Evolutionary conservation across 2,888 invertebrate genomes (phyloP).

Genomic region (Trissolcus brochymenae): DNA sequence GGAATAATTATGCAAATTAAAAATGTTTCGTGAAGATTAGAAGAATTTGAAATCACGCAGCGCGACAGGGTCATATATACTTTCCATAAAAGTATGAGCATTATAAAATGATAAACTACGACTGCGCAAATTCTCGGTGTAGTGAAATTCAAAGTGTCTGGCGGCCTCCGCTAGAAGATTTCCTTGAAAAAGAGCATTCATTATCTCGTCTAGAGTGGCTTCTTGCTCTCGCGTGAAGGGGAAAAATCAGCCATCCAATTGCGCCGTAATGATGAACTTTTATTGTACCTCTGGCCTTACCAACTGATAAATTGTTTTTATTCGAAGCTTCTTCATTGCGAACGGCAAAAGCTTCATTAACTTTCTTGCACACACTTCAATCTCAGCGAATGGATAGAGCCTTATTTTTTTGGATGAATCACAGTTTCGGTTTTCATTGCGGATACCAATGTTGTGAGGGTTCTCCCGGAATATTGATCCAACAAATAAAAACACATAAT

Average conservation of each 20-base stretch:
- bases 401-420: constrained; percentile 23
- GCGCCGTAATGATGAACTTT: constrained; percentile 15
- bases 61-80: too few relatives aligned
- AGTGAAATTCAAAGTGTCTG: constrained; percentile 37
- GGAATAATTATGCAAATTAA: too few relatives aligned
- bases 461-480: constrained; percentile 40
- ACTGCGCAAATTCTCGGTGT: constrained; percentile 29
- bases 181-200: constrained; percentile 28
- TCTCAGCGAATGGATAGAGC: not conserved
- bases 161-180: constrained; percentile 30
- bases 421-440: constrained; percentile 29
- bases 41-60: too few relatives aligned
- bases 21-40: too few relatives aligned
- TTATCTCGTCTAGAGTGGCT: constrained; percentile 29
- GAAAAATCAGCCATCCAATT: constrained; percentile 13
- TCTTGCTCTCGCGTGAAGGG: not conserved
- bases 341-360: too few relatives aligned
- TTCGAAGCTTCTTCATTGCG: too few relatives aligned
- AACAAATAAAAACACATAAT: constrained; percentile 31
- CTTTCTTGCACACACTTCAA: not conserved
- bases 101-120: constrained; percentile 17
- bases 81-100: too few relatives aligned
- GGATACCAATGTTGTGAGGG: constrained; percentile 31
- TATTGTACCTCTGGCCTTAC: not conserved
- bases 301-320: not conserved